A percentile compares a stretch with the other conserved stretches of the same genome.
Evolutionary conservation across 2,113 vertebrate species (phyloP).

Genomic region (Ailuropoda melanoleuca): DNA sequence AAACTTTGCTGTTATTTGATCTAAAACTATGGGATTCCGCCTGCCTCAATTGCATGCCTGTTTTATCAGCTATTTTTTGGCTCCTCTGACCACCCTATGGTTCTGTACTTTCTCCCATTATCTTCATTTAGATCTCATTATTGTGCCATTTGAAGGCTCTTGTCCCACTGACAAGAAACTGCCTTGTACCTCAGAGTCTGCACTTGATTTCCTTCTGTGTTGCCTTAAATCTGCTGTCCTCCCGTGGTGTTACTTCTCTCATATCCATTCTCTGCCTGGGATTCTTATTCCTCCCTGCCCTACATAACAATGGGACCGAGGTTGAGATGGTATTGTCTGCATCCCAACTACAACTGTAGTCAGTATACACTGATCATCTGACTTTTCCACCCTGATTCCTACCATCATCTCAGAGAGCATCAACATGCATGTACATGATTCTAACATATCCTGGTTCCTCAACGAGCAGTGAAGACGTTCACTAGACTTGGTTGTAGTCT

Average conservation of each 20-base stretch:
- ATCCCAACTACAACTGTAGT: neutral
- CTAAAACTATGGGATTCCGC: neutral
- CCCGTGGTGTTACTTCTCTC: no score
- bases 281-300: neutral
- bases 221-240: neutral
- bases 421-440: neutral
- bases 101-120: neutral
- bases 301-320: neutral
- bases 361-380: accelerated
- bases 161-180: neutral
- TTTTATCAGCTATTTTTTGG: neutral
- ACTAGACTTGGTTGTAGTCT: neutral
- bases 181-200: neutral
- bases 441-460: neutral
- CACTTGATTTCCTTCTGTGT: neutral
- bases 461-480: neutral
- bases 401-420: neutral
- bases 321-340: no score
- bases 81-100: neutral
- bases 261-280: neutral
- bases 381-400: neutral
- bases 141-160: neutral
- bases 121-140: neutral
- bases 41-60: neutral
- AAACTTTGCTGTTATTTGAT: neutral